Conservation (phyloP, 30 jellyfish, hydroid and myxozoan species). For the Chironex yamaguchii region DNA sequence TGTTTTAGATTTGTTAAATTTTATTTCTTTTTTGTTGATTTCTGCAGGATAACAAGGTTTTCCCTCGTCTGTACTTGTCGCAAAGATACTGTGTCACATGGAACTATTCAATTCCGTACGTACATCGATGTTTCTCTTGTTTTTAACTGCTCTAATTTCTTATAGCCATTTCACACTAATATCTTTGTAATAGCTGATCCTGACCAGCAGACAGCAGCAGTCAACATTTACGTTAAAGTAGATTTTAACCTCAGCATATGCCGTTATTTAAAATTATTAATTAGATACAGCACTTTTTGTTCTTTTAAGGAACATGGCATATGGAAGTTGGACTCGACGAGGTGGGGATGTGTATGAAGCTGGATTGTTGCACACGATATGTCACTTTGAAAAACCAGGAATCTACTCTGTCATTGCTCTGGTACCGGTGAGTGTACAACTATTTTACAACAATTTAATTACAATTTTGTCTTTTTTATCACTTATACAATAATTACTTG, state of each 20-base stretch:
- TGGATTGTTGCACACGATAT: conserved; percentile 71
- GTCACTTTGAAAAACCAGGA: conserved; percentile 90
- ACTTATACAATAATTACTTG: no score
- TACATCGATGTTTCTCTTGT: no score
- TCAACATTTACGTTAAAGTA: no score
- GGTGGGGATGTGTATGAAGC: conserved; percentile 74
- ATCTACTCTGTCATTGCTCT: conserved; percentile 90
- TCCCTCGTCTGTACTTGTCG: conserved; percentile 44
- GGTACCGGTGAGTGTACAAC: conserved; percentile 80
- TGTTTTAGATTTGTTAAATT: no score
- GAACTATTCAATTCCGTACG: neutral
- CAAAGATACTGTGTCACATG: conserved; percentile 55
- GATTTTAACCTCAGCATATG: no score
- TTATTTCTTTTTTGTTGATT: neutral
- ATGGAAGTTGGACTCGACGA: conserved; percentile 93
- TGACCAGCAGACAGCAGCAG: no score
- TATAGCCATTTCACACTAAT: no score
- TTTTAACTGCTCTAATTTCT: no score
- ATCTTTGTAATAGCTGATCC: no score
- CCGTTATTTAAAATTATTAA: no score
- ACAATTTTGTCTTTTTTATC: no score
- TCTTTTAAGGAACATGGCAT: conserved; percentile 65
- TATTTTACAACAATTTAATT: no score
- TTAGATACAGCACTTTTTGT: neutral
- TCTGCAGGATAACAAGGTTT: conserved; percentile 8